Evolutionary conservation across 1,140 invertebrate species (phyloP), one percentile per base, ranked within the genome.

Genomic region (Scaptomyza hsui): DNA sequence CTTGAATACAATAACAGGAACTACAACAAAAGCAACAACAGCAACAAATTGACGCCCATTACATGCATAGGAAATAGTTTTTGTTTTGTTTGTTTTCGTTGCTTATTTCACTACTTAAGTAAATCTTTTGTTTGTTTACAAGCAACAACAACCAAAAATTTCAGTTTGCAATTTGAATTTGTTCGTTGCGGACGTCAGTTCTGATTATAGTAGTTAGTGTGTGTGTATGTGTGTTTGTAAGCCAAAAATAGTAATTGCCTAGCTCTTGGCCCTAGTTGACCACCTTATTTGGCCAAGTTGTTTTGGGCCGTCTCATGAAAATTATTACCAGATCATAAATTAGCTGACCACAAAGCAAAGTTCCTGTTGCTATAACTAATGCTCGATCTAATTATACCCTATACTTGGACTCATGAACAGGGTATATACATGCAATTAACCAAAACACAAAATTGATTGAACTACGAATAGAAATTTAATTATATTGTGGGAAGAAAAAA

Each of bases 241-340:
- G 12, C 71, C 51, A 75, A 62, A 74, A 73, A 78, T 78, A 78
- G 75, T 18, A 15, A 21, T 61, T 48, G 35, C 47, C 51, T 21
- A 59, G 72, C 29, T 51, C 4, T 55, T 42, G 41, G 41, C 24
- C 6, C 24, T 3, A 24, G 57, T 56, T 56, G 49, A 32, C 57
- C 70, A 78, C 55, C 76, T 70, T 57, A 71, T 71, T 74, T 79
- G 76, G 68, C 12, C 49, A 49, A 55, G 57, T 55, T 69, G 49
- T 41, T 67, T 29, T 72, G 59, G 61, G 26, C 47, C 47, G 15
- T 69, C 74, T 63, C 70, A 63, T 76, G 59, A 81, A 82, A 82
- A 74, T 82, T 68, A 82, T 82, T 71, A 64, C 78, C 37, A 44
- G 71, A 45, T 51, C 60, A 82, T 82, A 64, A 82, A 82, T 82